These are phyloP conservation scores for Limnothrissa miodon DNA, from an alignment of 2,113 vertebrate genomes.

Conservation along the genomic window DNA sequence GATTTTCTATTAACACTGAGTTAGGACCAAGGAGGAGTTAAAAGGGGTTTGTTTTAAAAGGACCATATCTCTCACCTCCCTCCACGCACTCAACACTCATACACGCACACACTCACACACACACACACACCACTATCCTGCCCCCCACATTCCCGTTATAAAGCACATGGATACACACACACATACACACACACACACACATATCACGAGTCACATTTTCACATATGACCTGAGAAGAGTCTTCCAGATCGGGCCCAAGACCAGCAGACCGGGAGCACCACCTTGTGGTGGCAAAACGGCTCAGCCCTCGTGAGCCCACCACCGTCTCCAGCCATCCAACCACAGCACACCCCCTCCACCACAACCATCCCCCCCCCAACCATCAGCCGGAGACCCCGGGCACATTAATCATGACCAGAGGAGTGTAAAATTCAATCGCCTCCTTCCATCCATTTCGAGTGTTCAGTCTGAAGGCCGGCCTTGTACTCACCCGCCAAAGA, in stretches of 20 bases:
- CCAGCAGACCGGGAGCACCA: constrained; percentile 75
- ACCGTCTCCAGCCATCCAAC: background rate
- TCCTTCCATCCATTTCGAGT: constrained; percentile 93
- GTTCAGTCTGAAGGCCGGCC: constrained; percentile 90
- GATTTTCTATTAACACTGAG: constrained; percentile 64
- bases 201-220: background rate
- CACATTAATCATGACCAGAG: constrained; percentile 90
- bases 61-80: constrained; percentile 36
- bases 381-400: constrained; percentile 44
- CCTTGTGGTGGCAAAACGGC: constrained; percentile 65
- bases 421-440: constrained; percentile 97
- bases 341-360: too few species aligned
- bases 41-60: constrained; percentile 36
- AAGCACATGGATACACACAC: background rate
- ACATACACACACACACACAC: background rate
- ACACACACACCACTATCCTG: constrained; percentile 30
- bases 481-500: constrained; percentile 73
- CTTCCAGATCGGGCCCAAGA: constrained; percentile 32
- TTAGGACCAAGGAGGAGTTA: constrained; percentile 39
- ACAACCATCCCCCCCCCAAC: background rate
- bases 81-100: background rate
- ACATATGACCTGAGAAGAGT: background rate
- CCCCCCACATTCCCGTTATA: background rate
- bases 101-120: background rate
- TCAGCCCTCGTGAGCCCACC: constrained; percentile 31